Percentiles rank a stretch among this genome's conserved stretches.
Conservation (phyloP, 2,888 invertebrate genomes). For the Eilema depressum region DNA sequence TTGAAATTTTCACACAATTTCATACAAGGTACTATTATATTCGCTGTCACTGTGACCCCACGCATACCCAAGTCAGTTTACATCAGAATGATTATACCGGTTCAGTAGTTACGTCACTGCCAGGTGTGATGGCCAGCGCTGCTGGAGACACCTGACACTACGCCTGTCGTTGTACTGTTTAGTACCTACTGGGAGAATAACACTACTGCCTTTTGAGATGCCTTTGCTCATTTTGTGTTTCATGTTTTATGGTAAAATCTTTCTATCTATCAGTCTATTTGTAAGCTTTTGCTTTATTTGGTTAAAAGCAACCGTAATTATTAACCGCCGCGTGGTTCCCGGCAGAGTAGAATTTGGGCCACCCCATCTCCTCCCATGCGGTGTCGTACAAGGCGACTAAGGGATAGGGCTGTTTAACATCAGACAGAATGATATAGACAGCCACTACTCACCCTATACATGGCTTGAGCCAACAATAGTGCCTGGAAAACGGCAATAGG, state of each 20-base stretch:
- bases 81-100: conserved; percentile 7
- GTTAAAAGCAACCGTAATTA: no score
- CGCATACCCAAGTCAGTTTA: neutral
- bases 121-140: conserved; percentile 9
- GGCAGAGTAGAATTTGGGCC: no score
- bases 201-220: neutral
- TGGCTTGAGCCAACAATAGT: no score
- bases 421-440: no score
- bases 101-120: conserved; percentile 6
- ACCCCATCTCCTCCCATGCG: no score
- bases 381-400: no score
- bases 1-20: no score
- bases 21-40: neutral
- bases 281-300: no score
- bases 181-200: neutral
- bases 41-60: conserved; percentile 13
- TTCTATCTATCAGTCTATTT: neutral
- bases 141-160: conserved; percentile 14
- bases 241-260: neutral
- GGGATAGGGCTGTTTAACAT: no score
- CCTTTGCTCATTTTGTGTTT: neutral
- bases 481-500: no score
- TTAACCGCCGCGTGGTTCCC: no score
- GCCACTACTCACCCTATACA: no score
- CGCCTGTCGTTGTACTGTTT: neutral